Conservation (phyloP, 2,113 vertebrate genomes). For the Hippocampus zosterae region DNA sequence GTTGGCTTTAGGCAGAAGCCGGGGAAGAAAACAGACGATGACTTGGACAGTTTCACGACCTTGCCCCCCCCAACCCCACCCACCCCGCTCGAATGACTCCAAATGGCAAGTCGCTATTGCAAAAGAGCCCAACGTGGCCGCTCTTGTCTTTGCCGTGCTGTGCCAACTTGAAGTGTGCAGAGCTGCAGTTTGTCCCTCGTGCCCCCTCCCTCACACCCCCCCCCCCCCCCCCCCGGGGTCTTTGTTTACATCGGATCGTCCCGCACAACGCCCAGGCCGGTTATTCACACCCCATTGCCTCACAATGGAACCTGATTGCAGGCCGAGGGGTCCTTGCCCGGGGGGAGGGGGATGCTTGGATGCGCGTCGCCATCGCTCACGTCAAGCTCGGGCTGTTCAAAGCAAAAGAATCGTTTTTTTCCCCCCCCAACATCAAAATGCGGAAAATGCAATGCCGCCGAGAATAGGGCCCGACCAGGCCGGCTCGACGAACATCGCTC, state of each 20-base stretch:
- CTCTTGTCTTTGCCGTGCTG: not conserved
- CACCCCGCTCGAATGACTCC: constrained; percentile 22
- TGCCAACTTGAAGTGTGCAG: constrained; percentile 20
- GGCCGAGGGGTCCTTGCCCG: not conserved
- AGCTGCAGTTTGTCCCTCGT: constrained; percentile 29
- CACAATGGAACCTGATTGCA: constrained; percentile 36
- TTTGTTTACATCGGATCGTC: constrained; percentile 52
- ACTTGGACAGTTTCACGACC: constrained; percentile 43
- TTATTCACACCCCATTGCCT: constrained; percentile 56
- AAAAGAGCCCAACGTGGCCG: constrained; percentile 5
- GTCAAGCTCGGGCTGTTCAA: not conserved
- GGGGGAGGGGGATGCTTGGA: not conserved
- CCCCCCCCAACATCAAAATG: not conserved
- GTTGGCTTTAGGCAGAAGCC: constrained; percentile 53
- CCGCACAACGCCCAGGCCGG: constrained; percentile 25
- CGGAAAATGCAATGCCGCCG: not conserved
- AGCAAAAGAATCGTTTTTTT: not conserved
- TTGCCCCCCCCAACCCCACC: not conserved
- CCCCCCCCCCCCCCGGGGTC: constrained; percentile 5
- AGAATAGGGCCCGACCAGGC: constrained; percentile 6
- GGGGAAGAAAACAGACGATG: constrained; percentile 57
- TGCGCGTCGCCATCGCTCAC: no score
- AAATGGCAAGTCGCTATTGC: constrained; percentile 23
- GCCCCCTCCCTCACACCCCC: no score
- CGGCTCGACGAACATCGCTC: constrained; percentile 55